Conservation (phyloP, 2,797 vertebrate species). For the Trachops cirrhosus region DNA sequence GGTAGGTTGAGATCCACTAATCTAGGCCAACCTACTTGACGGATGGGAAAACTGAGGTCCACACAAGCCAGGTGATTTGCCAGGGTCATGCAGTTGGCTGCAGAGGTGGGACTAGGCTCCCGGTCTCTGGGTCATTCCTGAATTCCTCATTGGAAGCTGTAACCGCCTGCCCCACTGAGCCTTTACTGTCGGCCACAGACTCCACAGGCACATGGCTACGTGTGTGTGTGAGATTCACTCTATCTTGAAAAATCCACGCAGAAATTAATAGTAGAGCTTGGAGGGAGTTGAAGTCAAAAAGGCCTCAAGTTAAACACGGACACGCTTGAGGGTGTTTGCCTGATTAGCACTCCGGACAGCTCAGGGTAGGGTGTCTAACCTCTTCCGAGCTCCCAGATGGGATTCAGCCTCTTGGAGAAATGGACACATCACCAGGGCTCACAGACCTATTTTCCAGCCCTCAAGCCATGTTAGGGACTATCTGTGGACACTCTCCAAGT, state of each 20-base stretch:
- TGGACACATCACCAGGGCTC: not conserved
- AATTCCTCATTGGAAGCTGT: not conserved
- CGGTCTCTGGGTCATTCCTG: not conserved
- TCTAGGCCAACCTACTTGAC: not conserved
- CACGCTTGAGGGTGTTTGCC: not conserved
- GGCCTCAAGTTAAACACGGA: not conserved
- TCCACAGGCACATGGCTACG: not conserved
- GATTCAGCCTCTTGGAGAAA: not conserved
- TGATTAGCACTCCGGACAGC: not conserved
- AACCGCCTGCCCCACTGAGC: not conserved
- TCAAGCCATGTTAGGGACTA: not conserved
- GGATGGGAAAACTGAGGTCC: conserved; percentile 2
- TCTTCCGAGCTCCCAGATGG: fast-evolving
- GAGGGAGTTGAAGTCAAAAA: not conserved
- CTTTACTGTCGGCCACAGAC: not conserved
- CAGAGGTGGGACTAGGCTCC: not conserved
- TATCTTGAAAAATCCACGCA: not conserved
- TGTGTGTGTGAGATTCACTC: not conserved
- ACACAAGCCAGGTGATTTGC: not conserved
- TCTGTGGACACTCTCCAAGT: not conserved
- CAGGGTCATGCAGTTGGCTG: not conserved
- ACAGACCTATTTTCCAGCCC: not conserved
- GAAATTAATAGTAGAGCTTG: not conserved
- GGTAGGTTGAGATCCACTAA: not conserved
- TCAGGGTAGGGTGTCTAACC: not conserved